phyloP scores from a whole-genome alignment of 2,888 invertebrate species.

The Yponomeuta malinellus region DNA sequence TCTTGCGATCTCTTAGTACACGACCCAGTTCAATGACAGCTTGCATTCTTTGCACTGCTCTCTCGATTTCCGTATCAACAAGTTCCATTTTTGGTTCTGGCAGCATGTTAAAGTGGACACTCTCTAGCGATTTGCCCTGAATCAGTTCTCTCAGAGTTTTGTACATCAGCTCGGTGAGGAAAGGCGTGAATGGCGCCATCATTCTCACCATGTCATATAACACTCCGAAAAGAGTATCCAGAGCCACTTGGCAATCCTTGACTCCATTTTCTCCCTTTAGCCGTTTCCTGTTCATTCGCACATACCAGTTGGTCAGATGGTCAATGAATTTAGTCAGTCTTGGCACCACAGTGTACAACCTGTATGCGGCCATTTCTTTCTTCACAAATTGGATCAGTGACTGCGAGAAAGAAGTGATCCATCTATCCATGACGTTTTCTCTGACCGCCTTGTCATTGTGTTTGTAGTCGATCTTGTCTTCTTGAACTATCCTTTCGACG shows the following conservation, averaged over 20 bases:
- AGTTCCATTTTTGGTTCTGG: slow-evolving; percentile 82
- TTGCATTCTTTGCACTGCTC: slow-evolving; percentile 95
- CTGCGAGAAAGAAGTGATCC: slow-evolving; percentile 98
- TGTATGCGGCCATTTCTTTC: slow-evolving; percentile 95
- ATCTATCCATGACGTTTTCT: slow-evolving; percentile 95
- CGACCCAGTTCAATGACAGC: slow-evolving; percentile 95
- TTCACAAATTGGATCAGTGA: slow-evolving; percentile 91
- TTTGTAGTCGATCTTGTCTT: slow-evolving; percentile 73
- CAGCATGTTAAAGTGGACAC: slow-evolving; percentile 95
- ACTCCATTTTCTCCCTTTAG: slow-evolving; percentile 93
- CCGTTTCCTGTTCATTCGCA: slow-evolving; percentile 95
- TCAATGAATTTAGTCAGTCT: slow-evolving; percentile 96
- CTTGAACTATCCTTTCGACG: slow-evolving; percentile 86
- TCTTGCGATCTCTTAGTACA: slow-evolving; percentile 93
- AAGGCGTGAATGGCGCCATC: slow-evolving; percentile 99
- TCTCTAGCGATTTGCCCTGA: slow-evolving; percentile 74
- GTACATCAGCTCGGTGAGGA: slow-evolving; percentile 96
- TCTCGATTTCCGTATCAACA: slow-evolving; percentile 91
- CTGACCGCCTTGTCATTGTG: slow-evolving; percentile 72
- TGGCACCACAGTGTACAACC: slow-evolving; percentile 96
- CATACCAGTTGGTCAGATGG: slow-evolving; percentile 99
- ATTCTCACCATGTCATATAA: slow-evolving; percentile 91
- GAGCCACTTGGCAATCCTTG: slow-evolving; percentile 87
- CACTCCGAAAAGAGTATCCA: slow-evolving; percentile 92
- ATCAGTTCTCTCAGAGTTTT: slow-evolving; percentile 86